Evolutionary conservation across 2,888 invertebrate species (phyloP).

Genomic region (Metacarcinus magister): DNA sequence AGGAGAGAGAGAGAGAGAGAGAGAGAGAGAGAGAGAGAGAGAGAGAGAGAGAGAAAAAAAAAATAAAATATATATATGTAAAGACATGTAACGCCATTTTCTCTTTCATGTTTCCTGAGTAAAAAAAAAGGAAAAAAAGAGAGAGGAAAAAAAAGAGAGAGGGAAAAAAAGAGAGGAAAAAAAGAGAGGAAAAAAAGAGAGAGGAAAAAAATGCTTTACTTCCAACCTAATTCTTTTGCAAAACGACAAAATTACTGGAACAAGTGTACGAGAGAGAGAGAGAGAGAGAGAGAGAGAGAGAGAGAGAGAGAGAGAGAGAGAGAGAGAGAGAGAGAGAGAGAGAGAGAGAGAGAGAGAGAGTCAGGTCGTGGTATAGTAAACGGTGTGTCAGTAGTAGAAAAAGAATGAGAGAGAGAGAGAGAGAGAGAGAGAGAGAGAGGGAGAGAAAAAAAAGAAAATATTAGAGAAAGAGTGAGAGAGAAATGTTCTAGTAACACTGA

Average conservation of each 20-base stretch:
- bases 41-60: constrained; percentile 47
- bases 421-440: neutral
- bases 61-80: neutral
- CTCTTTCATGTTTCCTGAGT: neutral
- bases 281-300: constrained; percentile 31
- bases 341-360: neutral
- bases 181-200: neutral
- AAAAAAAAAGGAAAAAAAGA: no score
- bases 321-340: constrained; percentile 5
- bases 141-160: neutral
- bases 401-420: neutral
- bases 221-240: neutral
- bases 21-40: constrained; percentile 32
- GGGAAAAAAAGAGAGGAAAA: neutral
- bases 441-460: neutral
- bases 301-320: constrained; percentile 41
- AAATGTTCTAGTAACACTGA: neutral
- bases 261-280: neutral
- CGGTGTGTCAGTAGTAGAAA: no score
- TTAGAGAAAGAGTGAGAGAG: neutral
- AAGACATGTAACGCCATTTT: neutral
- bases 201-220: neutral
- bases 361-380: neutral
- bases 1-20: constrained; percentile 8
- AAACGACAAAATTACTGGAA: neutral